phyloP scores from a whole-genome alignment of 2,797 vertebrate genomes.

The Agapornis canus region DNA sequence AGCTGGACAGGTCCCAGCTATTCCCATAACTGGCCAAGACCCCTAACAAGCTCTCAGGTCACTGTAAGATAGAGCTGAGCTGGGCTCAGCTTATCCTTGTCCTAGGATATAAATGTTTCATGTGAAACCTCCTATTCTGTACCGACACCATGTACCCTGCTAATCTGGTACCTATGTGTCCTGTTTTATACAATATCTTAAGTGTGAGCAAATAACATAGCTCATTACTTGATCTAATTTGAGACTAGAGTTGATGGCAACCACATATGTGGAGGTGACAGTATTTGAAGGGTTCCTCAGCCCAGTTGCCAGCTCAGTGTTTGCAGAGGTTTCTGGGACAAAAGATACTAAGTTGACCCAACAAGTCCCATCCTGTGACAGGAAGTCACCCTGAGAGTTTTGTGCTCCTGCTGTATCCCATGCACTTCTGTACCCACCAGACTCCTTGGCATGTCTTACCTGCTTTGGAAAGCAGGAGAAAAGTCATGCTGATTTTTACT shows the following conservation, averaged over 20 bases:
- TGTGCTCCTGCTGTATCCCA: not conserved
- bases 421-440: not conserved
- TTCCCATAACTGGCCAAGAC: not conserved
- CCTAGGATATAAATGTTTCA: not conserved
- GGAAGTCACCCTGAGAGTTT: not conserved
- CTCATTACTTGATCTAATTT: not conserved
- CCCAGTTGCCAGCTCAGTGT: not conserved
- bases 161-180: not conserved
- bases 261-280: fast-evolving
- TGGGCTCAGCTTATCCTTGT: not conserved
- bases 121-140: not conserved
- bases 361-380: not conserved
- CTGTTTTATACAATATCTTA: fast-evolving
- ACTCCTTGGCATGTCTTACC: not conserved
- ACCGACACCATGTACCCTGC: not conserved
- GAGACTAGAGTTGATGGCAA: not conserved
- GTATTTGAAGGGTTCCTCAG: not conserved
- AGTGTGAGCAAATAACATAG: not conserved
- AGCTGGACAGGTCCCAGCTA: not conserved
- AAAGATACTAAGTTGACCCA: not conserved
- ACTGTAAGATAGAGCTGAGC: not conserved
- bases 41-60: not conserved
- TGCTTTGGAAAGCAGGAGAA: not conserved
- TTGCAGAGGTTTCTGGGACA: not conserved
- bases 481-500: not conserved